Percentiles rank a stretch among this genome's conserved stretches.
Evolutionary conservation across 2,797 vertebrate genomes (phyloP).

Genomic region (Atherinosoma microstoma): DNA sequence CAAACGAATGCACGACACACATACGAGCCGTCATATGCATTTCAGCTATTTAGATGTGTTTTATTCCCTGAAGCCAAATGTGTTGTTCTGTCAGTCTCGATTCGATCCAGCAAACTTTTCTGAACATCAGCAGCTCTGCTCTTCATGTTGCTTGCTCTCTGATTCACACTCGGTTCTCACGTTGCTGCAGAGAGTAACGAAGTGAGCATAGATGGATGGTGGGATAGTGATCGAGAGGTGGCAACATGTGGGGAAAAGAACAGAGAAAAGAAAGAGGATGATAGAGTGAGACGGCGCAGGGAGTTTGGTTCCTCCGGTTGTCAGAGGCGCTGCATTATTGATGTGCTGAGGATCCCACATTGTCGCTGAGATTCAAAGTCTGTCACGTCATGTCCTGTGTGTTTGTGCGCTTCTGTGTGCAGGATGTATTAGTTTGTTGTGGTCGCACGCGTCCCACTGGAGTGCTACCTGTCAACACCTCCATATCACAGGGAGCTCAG

Average conservation of each 20-base stretch:
- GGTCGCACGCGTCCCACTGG: slow-evolving; percentile 57
- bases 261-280: slow-evolving; percentile 32
- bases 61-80: slow-evolving; percentile 38
- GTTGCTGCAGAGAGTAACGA: slow-evolving; percentile 39
- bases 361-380: slow-evolving; percentile 62
- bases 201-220: slow-evolving; percentile 57
- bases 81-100: slow-evolving; percentile 34
- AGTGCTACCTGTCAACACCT: slow-evolving; percentile 77
- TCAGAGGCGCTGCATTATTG: slow-evolving; percentile 80
- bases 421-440: slow-evolving; percentile 41
- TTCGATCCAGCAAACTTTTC: slow-evolving; percentile 30
- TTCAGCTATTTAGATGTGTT: slow-evolving; percentile 36
- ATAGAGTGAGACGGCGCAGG: slow-evolving; percentile 49
- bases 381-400: slow-evolving; percentile 65
- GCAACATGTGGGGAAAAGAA: slow-evolving; percentile 26
- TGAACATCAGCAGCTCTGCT: slow-evolving; percentile 25
- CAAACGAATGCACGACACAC: slow-evolving; percentile 20
- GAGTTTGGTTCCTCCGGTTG: slow-evolving; percentile 73
- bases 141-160: slow-evolving; percentile 37
- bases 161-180: slow-evolving; percentile 39
- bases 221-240: slow-evolving; percentile 29
- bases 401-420: slow-evolving; percentile 2
- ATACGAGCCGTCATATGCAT: slow-evolving; percentile 16
- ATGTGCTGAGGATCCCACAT: slow-evolving; percentile 70
- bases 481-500: slow-evolving; percentile 63